Conservation (phyloP, 2,113 vertebrate genomes). For the Trogon surrucura region DNA sequence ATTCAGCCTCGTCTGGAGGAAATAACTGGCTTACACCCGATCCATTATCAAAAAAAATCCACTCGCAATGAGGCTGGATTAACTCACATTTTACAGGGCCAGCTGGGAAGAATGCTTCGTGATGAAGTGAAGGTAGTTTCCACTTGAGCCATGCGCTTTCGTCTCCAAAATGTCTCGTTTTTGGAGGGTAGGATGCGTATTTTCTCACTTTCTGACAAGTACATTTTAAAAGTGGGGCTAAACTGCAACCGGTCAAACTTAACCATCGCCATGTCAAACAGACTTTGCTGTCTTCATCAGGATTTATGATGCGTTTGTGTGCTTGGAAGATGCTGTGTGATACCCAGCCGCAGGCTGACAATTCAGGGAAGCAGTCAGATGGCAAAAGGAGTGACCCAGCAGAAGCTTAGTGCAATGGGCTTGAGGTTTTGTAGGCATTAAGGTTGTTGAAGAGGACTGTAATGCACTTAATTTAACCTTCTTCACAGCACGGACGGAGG, state of each 20-base stretch:
- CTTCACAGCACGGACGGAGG: neutral
- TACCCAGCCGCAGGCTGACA: neutral
- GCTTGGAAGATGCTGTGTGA: neutral
- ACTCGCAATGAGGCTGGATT: neutral
- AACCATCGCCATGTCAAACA: neutral
- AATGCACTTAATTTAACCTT: neutral
- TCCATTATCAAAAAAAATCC: constrained; percentile 33
- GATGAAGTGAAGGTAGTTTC: constrained; percentile 1
- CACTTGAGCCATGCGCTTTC: neutral
- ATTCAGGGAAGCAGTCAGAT: fast-evolving
- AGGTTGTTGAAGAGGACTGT: neutral
- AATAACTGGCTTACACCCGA: constrained; percentile 25
- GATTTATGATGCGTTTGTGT: neutral
- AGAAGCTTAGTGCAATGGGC: neutral
- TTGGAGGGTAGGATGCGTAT: neutral
- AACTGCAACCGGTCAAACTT: neutral
- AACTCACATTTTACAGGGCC: constrained; percentile 38
- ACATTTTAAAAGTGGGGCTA: neutral
- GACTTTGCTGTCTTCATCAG: neutral
- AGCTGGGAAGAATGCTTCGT: constrained; percentile 5
- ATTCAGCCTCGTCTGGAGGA: neutral
- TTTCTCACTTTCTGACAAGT: neutral
- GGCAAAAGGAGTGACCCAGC: neutral
- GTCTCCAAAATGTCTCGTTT: neutral
- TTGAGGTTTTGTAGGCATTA: neutral